These are phyloP conservation scores for Kryptolebias ocellatus DNA, from an alignment of 2,797 vertebrate species.

Conservation along the genomic window DNA sequence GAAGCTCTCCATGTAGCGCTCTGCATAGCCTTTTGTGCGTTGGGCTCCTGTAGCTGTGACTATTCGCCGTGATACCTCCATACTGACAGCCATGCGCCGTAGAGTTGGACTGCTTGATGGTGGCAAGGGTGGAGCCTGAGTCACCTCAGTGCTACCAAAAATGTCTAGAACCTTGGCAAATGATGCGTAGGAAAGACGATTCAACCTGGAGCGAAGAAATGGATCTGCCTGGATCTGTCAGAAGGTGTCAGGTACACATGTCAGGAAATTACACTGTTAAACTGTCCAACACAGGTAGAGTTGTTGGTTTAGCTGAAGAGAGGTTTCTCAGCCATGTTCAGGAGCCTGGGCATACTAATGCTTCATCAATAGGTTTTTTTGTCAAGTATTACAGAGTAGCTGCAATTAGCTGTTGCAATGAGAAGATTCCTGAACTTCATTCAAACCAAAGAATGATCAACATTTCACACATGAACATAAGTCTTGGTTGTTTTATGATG, in stretches of 20 bases:
- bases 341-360: background rate
- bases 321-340: background rate
- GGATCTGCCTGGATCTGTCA: conserved; percentile 83
- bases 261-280: background rate
- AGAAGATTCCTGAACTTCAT: background rate
- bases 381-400: no score
- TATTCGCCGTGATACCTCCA: conserved; percentile 88
- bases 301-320: no score
- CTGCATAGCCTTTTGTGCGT: conserved; percentile 83
- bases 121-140: conserved; percentile 6
- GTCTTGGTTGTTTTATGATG: background rate
- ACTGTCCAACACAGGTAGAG: no score
- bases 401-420: no score
- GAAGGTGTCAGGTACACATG: background rate
- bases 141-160: conserved; percentile 49
- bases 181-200: conserved; percentile 83
- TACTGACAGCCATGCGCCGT: conserved; percentile 84
- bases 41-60: conserved; percentile 84
- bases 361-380: no score
- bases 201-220: conserved; percentile 74
- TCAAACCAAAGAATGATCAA: background rate
- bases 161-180: conserved; percentile 84
- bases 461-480: no score
- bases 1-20: conserved; percentile 89
- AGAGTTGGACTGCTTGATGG: conserved; percentile 77